Evolutionary conservation across 2,888 invertebrate species (phyloP).

Genomic region (Sussaba pulchella): DNA sequence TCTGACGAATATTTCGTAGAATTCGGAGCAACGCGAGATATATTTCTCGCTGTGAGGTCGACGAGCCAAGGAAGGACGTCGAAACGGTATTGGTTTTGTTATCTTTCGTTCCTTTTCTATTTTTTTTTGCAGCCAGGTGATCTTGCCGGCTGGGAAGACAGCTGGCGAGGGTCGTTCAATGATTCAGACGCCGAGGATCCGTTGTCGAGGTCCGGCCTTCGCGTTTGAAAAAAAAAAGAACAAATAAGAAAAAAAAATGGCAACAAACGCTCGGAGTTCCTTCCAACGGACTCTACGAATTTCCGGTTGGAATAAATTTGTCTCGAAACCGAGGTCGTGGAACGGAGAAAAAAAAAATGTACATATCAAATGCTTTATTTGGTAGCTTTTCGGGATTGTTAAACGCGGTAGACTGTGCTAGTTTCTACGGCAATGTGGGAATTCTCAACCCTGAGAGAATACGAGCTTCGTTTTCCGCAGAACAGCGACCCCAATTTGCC

Average conservation of each 20-base stretch:
- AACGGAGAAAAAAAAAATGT: background rate
- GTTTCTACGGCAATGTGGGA: background rate
- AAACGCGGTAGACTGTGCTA: background rate
- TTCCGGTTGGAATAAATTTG: background rate
- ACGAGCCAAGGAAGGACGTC: constrained; percentile 3
- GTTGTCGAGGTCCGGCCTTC: constrained; percentile 24
- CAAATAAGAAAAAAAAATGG: too few relatives aligned
- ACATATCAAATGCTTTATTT: too few relatives aligned
- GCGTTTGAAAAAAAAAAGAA: background rate
- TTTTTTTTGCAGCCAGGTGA: constrained; percentile 47
- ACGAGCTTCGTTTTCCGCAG: background rate
- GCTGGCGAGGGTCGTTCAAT: constrained; percentile 47
- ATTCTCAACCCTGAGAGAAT: background rate
- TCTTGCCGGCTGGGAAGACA: constrained; percentile 34
- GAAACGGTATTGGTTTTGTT: constrained; percentile 6
- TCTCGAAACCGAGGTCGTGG: background rate
- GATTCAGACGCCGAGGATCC: constrained; percentile 24
- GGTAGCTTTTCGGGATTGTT: too few relatives aligned
- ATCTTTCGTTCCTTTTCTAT: background rate
- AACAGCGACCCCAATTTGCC: background rate
- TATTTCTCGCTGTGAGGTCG: background rate
- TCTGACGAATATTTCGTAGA: background rate
- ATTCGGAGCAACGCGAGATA: background rate
- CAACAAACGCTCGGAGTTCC: constrained; percentile 10
- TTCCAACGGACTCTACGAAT: background rate